These are phyloP conservation scores for Palloptera scutellata DNA, from an alignment of 2,888 invertebrate species.

Conservation along the genomic window DNA sequence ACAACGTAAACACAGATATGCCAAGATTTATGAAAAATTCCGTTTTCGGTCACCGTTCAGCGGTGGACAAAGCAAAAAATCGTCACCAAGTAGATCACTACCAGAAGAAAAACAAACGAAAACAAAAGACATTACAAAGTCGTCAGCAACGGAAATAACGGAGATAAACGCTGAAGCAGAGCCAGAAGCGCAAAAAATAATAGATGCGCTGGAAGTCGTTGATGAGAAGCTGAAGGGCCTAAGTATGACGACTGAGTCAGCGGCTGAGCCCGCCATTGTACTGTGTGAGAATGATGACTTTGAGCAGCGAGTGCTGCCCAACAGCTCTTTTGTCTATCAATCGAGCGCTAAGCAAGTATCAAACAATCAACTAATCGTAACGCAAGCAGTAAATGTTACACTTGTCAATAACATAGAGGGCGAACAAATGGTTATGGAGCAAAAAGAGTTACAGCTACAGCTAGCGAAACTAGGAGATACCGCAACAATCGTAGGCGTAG, in stretches of 20 bases:
- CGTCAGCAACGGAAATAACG: not conserved
- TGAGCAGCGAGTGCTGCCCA: conserved; percentile 67
- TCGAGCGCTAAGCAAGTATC: conserved; percentile 59
- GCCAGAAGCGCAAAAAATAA: conserved; percentile 43
- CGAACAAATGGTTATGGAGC: conserved; percentile 52
- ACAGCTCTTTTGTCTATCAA: conserved; percentile 74
- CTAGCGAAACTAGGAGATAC: conserved; percentile 20
- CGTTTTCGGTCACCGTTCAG: conserved; percentile 52
- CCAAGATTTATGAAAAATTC: conserved; percentile 60
- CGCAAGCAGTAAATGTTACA: conserved; percentile 60
- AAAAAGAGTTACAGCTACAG: conserved; percentile 43
- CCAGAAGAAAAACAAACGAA: not conserved
- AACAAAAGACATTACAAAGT: not conserved
- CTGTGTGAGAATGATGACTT: conserved; percentile 50
- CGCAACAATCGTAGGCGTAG: not conserved
- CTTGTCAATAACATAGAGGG: conserved; percentile 59
- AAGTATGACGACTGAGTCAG: conserved; percentile 24
- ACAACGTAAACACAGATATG: conserved; percentile 55
- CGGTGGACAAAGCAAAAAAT: conserved; percentile 42
- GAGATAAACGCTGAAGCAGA: conserved; percentile 3
- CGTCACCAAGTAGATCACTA: conserved; percentile 26
- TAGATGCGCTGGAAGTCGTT: conserved; percentile 56
- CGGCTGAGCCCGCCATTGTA: conserved; percentile 29
- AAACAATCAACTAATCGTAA: conserved; percentile 45
- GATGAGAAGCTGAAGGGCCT: conserved; percentile 55